Evolutionary conservation across 2,888 invertebrate genomes (phyloP).

Genomic region (Luperina testacea): DNA sequence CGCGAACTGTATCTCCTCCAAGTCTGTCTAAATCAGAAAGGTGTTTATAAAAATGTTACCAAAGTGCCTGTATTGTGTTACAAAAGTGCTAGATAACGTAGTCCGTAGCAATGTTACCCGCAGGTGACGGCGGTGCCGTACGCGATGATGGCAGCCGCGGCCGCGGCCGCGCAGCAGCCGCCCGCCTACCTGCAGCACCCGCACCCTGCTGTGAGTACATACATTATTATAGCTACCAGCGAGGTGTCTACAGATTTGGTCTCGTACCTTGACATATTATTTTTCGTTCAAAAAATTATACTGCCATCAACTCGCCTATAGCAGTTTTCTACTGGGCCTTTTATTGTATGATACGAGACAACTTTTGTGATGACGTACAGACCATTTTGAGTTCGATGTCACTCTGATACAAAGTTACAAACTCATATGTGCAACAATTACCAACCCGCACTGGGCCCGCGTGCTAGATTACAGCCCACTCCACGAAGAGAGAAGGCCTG

Average conservation of each 20-base stretch:
- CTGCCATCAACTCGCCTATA: not conserved
- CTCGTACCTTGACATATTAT: not conserved
- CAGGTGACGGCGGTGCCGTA: conserved; percentile 85
- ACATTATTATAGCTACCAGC: not conserved
- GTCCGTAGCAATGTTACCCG: conserved; percentile 48
- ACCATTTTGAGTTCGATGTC: not conserved
- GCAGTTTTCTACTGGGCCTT: not conserved
- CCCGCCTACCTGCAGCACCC: conserved; percentile 85
- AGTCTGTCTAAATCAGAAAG: not conserved
- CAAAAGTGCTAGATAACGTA: conserved; percentile 28
- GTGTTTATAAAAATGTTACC: not conserved
- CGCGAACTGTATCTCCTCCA: not conserved
- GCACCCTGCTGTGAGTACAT: conserved; percentile 73
- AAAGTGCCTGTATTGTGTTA: fast-evolving
- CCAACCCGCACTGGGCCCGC: not conserved
- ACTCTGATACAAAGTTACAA: not conserved
- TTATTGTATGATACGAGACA: conserved; percentile 4
- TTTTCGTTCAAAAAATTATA: not conserved
- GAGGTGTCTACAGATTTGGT: not conserved
- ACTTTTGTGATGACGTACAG: not conserved
- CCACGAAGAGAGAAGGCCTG: not conserved
- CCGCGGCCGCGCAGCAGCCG: conserved; percentile 85
- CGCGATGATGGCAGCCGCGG: conserved; percentile 84
- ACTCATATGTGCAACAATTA: not conserved
- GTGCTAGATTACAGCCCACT: not conserved